These are phyloP conservation scores for Petrocephalus schoutedeni DNA, from an alignment of 2,797 vertebrate genomes.

Conservation along the genomic window DNA sequence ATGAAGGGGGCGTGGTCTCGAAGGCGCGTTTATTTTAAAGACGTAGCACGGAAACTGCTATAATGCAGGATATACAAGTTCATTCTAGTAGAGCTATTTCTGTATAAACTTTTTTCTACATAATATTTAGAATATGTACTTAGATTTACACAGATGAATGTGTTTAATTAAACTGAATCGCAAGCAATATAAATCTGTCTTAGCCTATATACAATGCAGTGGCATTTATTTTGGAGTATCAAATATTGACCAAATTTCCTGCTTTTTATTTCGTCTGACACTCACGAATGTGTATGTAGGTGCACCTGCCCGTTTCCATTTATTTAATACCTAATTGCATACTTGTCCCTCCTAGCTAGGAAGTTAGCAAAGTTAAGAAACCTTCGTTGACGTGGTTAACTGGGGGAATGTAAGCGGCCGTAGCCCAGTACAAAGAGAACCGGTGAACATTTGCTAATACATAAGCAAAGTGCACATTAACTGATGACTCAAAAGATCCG, in stretches of 20 bases:
- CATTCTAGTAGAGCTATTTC: background rate
- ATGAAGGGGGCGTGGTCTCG: slow-evolving; percentile 19
- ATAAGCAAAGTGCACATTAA: slow-evolving; percentile 55
- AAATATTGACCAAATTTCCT: background rate
- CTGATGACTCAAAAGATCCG: slow-evolving; percentile 64
- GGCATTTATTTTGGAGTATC: background rate
- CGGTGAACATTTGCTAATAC: slow-evolving; percentile 46
- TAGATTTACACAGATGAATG: background rate
- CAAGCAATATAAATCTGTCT: background rate
- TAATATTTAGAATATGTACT: background rate
- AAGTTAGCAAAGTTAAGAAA: background rate
- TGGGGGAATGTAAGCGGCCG: background rate
- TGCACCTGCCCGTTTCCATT: background rate
- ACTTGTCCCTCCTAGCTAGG: background rate
- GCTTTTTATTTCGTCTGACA: background rate
- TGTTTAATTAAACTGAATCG: background rate
- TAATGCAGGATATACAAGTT: background rate
- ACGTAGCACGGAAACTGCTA: slow-evolving; percentile 26
- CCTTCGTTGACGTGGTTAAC: background rate
- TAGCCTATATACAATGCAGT: no score
- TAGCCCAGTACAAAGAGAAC: background rate
- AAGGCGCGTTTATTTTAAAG: slow-evolving; percentile 35
- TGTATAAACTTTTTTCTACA: background rate
- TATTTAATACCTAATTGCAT: background rate
- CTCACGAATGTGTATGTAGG: background rate